Base-by-base conservation (phyloP, 1,140 invertebrate species). In the Triops longicaudatus region DNA sequence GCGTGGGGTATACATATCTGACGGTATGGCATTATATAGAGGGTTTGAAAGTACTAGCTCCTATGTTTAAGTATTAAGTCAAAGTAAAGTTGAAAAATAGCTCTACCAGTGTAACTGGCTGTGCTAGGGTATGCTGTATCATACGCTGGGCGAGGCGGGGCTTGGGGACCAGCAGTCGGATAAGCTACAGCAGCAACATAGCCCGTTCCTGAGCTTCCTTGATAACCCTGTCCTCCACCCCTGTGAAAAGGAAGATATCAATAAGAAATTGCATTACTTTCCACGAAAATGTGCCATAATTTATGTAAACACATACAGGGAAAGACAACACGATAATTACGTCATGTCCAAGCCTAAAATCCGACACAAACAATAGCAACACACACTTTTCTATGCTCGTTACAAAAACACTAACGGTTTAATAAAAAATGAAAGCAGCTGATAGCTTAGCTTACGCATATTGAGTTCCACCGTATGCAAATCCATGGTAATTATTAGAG, bases 61-160 rank as follows among this genome's bases (percentile, higher is more conserved):
- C n/a, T n/a, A n/a, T n/a, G n/a, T n/a, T n/a, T n/a, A n/a, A n/a
- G n/a, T n/a, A n/a, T n/a, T n/a, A n/a, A n/a, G n/a, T n/a, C n/a
- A n/a, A n/a, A n/a, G n/a, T n/a, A n/a, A n/a, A n/a, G n/a, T n/a
- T n/a, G 41, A 22, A 5, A 26, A 75, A 27, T 26, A n/a, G 42
- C 31, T 26, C 26, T 31, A 77, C 76, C 76, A 41, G 76, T 73
- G 41, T 73, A 77, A 73, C 72, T 73, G 31, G 76, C 76, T 72
- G 76, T 77, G 72, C 73, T 77, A 41, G 76, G 76, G 72, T 77
- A 77, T 41, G 76, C 76, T 73, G 76, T 77, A 72, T 77, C 76
- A 72, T 77, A 77, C 22, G 76, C 43, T 72, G 76, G 73, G 43
- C 73, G 76, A 42, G 72, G 41, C 76, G 76, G 31, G 26, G 76